phyloP scores from a whole-genome alignment of 2,888 invertebrate species.

The Drosophila recens region DNA sequence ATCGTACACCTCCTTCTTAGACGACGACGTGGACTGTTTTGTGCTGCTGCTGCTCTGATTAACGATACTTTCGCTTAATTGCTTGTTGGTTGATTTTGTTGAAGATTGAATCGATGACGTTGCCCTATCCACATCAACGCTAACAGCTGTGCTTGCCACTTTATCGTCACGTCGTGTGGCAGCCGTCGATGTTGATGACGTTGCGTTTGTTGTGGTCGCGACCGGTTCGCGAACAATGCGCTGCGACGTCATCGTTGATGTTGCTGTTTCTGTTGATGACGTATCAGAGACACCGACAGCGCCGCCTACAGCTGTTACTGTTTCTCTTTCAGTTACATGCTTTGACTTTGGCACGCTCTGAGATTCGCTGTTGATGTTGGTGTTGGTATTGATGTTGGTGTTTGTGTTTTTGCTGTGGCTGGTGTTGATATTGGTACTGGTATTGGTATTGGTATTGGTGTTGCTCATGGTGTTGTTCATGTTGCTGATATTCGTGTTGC shows the following conservation, averaged over 20 bases:
- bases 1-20: slow-evolving; percentile 84
- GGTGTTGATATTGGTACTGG: slow-evolving; percentile 30
- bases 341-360: slow-evolving; percentile 73
- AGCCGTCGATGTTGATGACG: slow-evolving; percentile 61
- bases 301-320: slow-evolving; percentile 35
- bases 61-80: slow-evolving; percentile 64
- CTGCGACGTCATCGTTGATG: slow-evolving; percentile 64
- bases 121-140: slow-evolving; percentile 31
- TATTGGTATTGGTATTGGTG: slow-evolving; percentile 17
- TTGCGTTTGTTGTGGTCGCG: slow-evolving; percentile 63
- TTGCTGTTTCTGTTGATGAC: slow-evolving; percentile 45
- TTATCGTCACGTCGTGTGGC: slow-evolving; percentile 51
- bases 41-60: slow-evolving; percentile 57
- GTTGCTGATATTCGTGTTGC: slow-evolving; percentile 54
- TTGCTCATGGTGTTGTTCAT: slow-evolving; percentile 40
- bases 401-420: slow-evolving; percentile 40
- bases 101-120: slow-evolving; percentile 24
- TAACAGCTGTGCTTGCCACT: slow-evolving; percentile 53
- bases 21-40: slow-evolving; percentile 66
- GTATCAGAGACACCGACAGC: slow-evolving; percentile 45
- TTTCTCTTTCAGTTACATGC: slow-evolving; percentile 27
- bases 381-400: slow-evolving; percentile 34
- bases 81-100: slow-evolving; percentile 44
- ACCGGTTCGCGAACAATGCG: slow-evolving; percentile 59
- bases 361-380: slow-evolving; percentile 64